Base-by-base conservation (phyloP, 2,888 invertebrate genomes). In the Steromphala cineraria region DNA sequence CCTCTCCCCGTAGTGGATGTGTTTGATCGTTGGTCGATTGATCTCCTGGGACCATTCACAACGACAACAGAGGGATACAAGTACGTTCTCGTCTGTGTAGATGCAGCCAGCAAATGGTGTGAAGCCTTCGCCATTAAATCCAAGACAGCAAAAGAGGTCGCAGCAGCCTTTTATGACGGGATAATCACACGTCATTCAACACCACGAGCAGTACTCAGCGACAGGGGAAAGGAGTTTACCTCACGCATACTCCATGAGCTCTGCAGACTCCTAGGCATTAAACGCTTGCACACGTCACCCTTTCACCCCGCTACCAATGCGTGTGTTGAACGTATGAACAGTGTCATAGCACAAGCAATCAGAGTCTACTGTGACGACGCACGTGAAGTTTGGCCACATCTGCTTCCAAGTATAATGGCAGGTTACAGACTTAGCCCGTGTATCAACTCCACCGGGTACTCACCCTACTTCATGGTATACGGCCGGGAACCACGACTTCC, bases 211-310 rank as follows among this genome's bases (percentile, higher is more conserved):
- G 77, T 85, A 13, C 31, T 82, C 21, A 82, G 82, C 7, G 84
- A 85, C 31, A 79, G 82, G 79, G 85, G 84, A 13, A n/a, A 55
- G 17, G 80, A 84, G 24, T 84, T 85, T 31, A 71, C 82, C 67
- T 84, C 82, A 2, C 53, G 74, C 1, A 13, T 84, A 10, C 79
- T 84, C 40, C 21, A 28, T 31, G 53, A 67, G 2, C 19, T 81
- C n/a, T 78, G 71, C 52, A 24, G 71, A 46, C 19, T 81, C 13
- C 36, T 78, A 7, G n/a, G 78, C 13, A 40, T 81, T 7, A 71
- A 52, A 21, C 53, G 53, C 15, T 10, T n/a, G 24, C 40, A 28
- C 10, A 81, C 78, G 1, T 71, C 36, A 7, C 31, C 71, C 0
- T 81, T 67, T 28, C 78, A 78, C 21, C 31, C 80, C 2, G 67